Base-by-base conservation (phyloP, 2,888 invertebrate genomes). In the Hypercompe scribonia region DNA sequence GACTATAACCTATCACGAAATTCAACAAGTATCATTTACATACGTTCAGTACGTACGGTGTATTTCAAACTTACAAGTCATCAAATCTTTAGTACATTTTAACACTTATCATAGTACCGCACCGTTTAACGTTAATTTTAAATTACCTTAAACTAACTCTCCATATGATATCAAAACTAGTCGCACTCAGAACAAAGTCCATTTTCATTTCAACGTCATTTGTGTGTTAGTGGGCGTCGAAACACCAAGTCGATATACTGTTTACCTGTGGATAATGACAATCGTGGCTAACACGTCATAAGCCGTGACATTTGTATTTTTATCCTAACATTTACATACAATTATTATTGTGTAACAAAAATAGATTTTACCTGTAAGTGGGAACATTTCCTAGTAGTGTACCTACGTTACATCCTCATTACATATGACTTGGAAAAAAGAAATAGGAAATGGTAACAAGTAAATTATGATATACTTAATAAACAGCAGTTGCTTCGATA, bases 301-400 rank as follows among this genome's bases (percentile, higher is more conserved):
- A 54, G 58, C 61, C 34, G 68, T 75, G 79, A 73, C 72, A 75
- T 72, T 18, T 70, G 77, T 84, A 79, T 82, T 82, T 80, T 54
- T 39, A 73, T 39, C 66, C 65, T 64, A 63, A 36, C 77, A 78
- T 78, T 81, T 80, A 77, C 77, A 66, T 58, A 58, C 66, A 72
- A 76, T 75, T 73, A 73, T 63, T 75, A 58, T 69, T 46, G 34
- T 72, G 24, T 33, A 73, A 73, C 65, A 77, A 72, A 75, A 70
- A 70, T 70, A 77, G 63, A 75, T n/a, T 11, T 11, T 33, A 69
- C 54, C 10, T 39, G 64, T n/a, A 61, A 67, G 54, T 66, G 34
- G 8, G 4, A 31, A 64, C 24, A n/a, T 10, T 69, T 34, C 46
- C 33, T 64, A 46, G 64, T 64, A 36, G 28, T 54, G 54, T 54